These are phyloP conservation scores for Actinia tenebrosa DNA, from an alignment of 64 coral and sea anemone species.

Conservation along the genomic window DNA sequence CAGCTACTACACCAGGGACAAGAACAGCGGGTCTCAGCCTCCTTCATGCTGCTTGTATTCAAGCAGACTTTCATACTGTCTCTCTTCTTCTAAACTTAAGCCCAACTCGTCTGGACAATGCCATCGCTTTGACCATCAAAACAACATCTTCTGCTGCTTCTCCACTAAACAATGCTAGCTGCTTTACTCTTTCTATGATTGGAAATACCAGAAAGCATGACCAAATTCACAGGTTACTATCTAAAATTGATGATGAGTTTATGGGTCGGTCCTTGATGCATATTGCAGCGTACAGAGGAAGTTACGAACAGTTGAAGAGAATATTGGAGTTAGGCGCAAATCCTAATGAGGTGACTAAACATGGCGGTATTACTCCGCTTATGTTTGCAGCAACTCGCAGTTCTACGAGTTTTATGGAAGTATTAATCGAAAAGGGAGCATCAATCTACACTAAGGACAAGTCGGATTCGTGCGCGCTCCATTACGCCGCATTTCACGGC, in stretches of 20 bases:
- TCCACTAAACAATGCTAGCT: neutral
- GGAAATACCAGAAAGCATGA: slow-evolving; percentile 6
- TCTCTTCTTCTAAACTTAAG: slow-evolving; percentile 59
- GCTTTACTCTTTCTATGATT: slow-evolving; percentile 14
- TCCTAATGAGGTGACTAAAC: slow-evolving; percentile 35
- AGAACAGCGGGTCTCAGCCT: slow-evolving; percentile 50
- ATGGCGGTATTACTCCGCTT: slow-evolving; percentile 45
- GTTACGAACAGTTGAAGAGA: slow-evolving; percentile 44
- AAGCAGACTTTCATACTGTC: slow-evolving; percentile 62
- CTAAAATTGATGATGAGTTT: slow-evolving; percentile 25
- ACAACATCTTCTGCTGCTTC: neutral
- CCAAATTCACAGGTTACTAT: slow-evolving; percentile 29
- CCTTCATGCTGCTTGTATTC: slow-evolving; percentile 72
- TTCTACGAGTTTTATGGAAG: slow-evolving; percentile 38
- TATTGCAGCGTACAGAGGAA: slow-evolving; percentile 49
- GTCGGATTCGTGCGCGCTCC: slow-evolving; percentile 51
- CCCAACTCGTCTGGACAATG: slow-evolving; percentile 71
- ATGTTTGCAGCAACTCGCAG: slow-evolving; percentile 70
- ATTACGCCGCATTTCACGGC: slow-evolving; percentile 68
- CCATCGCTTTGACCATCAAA: slow-evolving; percentile 61
- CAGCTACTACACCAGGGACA: slow-evolving; percentile 11
- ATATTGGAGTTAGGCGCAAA: slow-evolving; percentile 51
- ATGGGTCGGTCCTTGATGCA: slow-evolving; percentile 25
- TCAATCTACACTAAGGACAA: slow-evolving; percentile 49
- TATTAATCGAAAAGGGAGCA: slow-evolving; percentile 59